A percentile compares a stretch with the other conserved stretches of the same genome.
These are phyloP conservation scores for Shargacucullia verbasci DNA, from an alignment of 2,888 invertebrate species.

Conservation along the genomic window DNA sequence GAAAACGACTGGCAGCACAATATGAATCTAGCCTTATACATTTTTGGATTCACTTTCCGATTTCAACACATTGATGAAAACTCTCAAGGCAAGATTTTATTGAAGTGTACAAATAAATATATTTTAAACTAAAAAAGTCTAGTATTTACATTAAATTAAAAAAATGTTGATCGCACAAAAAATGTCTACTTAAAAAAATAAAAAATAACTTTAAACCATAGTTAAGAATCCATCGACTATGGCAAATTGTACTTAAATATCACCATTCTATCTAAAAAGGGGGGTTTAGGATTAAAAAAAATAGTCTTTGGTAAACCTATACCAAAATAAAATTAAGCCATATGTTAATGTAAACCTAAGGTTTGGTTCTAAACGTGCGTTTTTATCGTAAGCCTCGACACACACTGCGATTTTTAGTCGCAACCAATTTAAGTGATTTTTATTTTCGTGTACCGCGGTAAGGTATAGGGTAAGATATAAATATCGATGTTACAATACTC, in stretches of 20 bases:
- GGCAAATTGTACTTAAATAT: slow-evolving; percentile 79
- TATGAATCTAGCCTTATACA: slow-evolving; percentile 27
- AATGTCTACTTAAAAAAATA: slow-evolving; percentile 67
- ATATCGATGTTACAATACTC: too few relatives aligned
- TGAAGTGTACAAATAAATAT: slow-evolving; percentile 58
- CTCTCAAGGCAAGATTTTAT: slow-evolving; percentile 51
- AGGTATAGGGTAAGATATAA: too few relatives aligned
- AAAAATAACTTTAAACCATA: slow-evolving; percentile 59
- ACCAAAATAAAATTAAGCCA: slow-evolving; percentile 61
- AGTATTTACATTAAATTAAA: slow-evolving; percentile 63
- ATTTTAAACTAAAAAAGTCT: slow-evolving; percentile 44
- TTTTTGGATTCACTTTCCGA: slow-evolving; percentile 32
- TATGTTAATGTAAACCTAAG: slow-evolving; percentile 52
- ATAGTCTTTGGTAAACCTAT: slow-evolving; percentile 72
- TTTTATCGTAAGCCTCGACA: slow-evolving; percentile 40
- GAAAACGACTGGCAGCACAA: slow-evolving; percentile 27
- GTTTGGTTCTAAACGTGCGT: slow-evolving; percentile 44
- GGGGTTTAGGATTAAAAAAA: slow-evolving; percentile 51
- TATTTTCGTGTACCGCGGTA: too few relatives aligned
- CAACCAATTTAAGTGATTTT: slow-evolving; percentile 5
- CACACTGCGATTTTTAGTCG: slow-evolving; percentile 39
- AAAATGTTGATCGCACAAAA: slow-evolving; percentile 58
- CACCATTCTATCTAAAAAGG: slow-evolving; percentile 65
- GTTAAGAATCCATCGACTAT: slow-evolving; percentile 66
- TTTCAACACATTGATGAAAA: slow-evolving; percentile 31